A percentile compares a stretch with the other conserved stretches of the same genome.
Evolutionary conservation across 2,113 vertebrate genomes (phyloP).

Genomic region (Chinchilla lanigera): DNA sequence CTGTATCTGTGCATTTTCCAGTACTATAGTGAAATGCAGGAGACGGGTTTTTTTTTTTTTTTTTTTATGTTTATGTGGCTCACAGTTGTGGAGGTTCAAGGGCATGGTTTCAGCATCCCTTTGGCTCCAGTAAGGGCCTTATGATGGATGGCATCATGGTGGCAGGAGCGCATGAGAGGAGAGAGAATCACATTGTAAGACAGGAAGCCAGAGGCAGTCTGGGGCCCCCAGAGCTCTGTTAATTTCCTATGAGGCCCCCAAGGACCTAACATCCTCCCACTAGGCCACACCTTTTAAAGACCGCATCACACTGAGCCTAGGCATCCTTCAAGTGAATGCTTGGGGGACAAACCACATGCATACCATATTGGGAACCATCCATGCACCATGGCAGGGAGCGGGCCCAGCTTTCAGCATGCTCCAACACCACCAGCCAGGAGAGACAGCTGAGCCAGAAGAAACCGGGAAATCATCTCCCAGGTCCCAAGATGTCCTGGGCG

Average conservation of each 20-base stretch:
- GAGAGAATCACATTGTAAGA: background rate
- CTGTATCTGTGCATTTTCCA: background rate
- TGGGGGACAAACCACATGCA: background rate
- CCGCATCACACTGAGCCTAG: background rate
- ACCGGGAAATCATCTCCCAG: background rate
- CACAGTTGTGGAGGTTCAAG: background rate
- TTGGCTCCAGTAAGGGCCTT: background rate
- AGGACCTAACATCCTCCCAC: background rate
- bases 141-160: background rate
- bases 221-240: background rate
- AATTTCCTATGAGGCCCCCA: background rate
- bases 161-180: background rate
- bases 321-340: background rate
- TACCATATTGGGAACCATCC: background rate
- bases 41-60: too few species aligned
- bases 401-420: background rate
- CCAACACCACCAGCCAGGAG: background rate
- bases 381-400: background rate
- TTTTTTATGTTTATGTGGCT: background rate
- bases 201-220: background rate
- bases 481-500: conserved; percentile 55
- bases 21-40: too few species aligned
- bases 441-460: conserved; percentile 35
- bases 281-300: background rate
- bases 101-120: background rate